Evolutionary conservation across 2,797 vertebrate genomes (phyloP), one percentile per base, ranked within the genome.

Genomic region (Phyllotis vaccarum): DNA sequence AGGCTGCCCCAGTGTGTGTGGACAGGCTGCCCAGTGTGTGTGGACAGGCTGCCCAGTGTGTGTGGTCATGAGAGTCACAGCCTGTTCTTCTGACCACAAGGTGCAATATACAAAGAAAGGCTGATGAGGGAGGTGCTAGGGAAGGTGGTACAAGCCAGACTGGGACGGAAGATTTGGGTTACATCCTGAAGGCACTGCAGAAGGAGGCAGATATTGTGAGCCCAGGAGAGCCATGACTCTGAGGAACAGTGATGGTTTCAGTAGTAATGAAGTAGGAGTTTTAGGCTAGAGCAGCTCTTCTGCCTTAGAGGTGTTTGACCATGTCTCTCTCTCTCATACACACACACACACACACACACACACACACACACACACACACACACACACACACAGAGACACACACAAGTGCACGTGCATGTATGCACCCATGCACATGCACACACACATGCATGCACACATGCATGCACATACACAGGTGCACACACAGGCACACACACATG

Each of bases 11-110:
- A n/a, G n/a, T n/a, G n/a, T n/a, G n/a, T n/a, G n/a, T n/a, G 64
- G 90, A 86, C 74, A 96, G 82, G 78, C 93, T 90, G 86, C 21
- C 58, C 93, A 66, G n/a, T n/a, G n/a, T n/a, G n/a, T n/a, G n/a
- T n/a, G 64, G 90, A 86, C 74, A 96, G 82, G 78, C 93, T 90
- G 86, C 21, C 58, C 93, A 66, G 80, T 46, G 58, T 75, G 16
- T 3, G 58, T 82, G 64, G 85, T 72, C 54, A 68, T 8, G 40
- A 56, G 94, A 85, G 22, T 93, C 56, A 70, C 68, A 80, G 78
- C 93, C 87, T 91, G 91, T 93, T 76, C 49, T 90, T 88, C 70
- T 86, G 79, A 86, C 40, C 74, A n/a, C 31, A 74, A 54, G 93
- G 78, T 56, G 76, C 17, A 49, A 31, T 78, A 37, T 79, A n/a